Percentiles rank a stretch among this genome's conserved stretches.
phyloP scores from a whole-genome alignment of 1,140 invertebrate genomes.

The Drosophila rhopaloa region DNA sequence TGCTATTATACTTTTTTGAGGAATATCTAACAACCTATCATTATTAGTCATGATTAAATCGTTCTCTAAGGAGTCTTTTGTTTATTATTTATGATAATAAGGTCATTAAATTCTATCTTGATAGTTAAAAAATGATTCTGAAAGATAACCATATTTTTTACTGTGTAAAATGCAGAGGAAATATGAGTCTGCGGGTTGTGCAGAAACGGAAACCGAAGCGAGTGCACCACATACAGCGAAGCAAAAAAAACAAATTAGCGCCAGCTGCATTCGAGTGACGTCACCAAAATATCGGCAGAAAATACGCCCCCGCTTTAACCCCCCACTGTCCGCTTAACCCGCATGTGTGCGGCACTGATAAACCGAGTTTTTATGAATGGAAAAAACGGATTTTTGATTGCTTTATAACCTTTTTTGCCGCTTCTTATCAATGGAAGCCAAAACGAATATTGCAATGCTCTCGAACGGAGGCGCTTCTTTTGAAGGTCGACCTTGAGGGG shows the following conservation, averaged over 20 bases:
- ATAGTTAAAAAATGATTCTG: background rate
- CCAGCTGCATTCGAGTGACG: slow-evolving; percentile 73
- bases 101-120: no score
- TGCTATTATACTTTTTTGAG: no score
- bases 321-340: slow-evolving; percentile 8
- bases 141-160: background rate
- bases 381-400: slow-evolving; percentile 71
- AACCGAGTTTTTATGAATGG: slow-evolving; percentile 71
- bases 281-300: slow-evolving; percentile 44
- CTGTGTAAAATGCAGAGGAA: background rate
- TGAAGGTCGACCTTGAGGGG: slow-evolving; percentile 70
- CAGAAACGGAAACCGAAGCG: slow-evolving; percentile 41
- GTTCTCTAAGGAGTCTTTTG: no score
- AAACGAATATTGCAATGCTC: slow-evolving; percentile 14
- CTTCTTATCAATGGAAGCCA: slow-evolving; percentile 59
- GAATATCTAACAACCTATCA: no score
- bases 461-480: slow-evolving; percentile 54
- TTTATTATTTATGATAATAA: no score
- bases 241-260: slow-evolving; percentile 46
- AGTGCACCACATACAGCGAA: slow-evolving; percentile 16
- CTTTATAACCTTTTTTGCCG: slow-evolving; percentile 54
- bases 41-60: no score
- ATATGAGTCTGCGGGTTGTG: slow-evolving; percentile 32
- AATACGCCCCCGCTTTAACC: slow-evolving; percentile 43
- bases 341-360: slow-evolving; percentile 49